phyloP scores from a whole-genome alignment of 2,113 vertebrate genomes.

The Oceanites oceanicus region DNA sequence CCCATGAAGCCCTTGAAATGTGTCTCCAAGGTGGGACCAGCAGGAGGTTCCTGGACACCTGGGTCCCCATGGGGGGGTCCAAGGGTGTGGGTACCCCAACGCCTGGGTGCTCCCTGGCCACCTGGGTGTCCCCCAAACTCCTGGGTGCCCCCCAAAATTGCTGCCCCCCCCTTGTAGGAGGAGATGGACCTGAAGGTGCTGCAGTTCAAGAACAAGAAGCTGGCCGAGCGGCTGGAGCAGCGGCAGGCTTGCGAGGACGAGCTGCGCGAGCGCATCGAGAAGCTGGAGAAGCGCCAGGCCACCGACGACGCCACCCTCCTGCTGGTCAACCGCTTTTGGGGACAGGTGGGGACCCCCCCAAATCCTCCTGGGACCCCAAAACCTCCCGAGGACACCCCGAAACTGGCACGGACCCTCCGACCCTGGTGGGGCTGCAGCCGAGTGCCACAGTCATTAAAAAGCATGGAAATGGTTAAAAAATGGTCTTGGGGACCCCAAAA shows the following conservation, averaged over 20 bases:
- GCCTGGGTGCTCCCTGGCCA: no score
- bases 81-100: no score
- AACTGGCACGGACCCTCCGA: no score
- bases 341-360: conserved; percentile 74
- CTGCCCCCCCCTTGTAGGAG: conserved; percentile 72
- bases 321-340: conserved; percentile 93
- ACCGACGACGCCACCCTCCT: conserved; percentile 90
- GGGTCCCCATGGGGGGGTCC: no score
- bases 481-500: neutral
- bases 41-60: no score
- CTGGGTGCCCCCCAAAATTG: neutral
- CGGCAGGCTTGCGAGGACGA: conserved; percentile 91
- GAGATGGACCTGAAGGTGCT: conserved; percentile 96
- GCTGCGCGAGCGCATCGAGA: conserved; percentile 90
- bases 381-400: no score
- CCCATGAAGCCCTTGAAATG: no score
- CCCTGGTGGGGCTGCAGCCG: no score
- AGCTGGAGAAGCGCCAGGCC: conserved; percentile 91
- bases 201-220: conserved; percentile 94
- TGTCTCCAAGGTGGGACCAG: neutral
- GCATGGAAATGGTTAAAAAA: no score
- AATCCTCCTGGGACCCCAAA: no score
- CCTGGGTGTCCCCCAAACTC: neutral
- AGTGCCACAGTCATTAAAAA: no score
- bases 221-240: conserved; percentile 89